Evolutionary conservation across 2,113 vertebrate species (phyloP), one percentile per base, ranked within the genome.

Genomic region (Ceyx melanurus): DNA sequence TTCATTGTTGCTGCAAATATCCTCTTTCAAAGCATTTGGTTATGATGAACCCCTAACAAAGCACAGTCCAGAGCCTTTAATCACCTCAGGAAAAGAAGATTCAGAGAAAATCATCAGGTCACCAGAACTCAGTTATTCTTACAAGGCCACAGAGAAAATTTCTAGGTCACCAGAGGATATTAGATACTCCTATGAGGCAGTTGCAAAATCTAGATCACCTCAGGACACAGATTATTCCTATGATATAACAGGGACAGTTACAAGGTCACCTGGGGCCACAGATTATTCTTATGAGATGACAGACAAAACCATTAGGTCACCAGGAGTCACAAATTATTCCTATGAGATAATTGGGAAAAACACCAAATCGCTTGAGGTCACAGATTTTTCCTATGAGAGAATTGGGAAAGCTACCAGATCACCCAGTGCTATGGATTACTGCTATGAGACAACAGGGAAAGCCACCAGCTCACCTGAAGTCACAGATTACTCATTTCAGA

Each of bases 31-130:
- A 92, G 79, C 92, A 40, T 97, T 97, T 78, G 93, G 94, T 85
- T 98, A 97, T 87, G 95, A 97, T 77, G 97, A 97, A 8, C 66
- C 95, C 14, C 56, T 97, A n/a, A 89, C 94, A 96, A 96, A 98
- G 93, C 93, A 92, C 78, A 96, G 93, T 91, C 97, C 97, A 93
- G 95, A 97, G 88, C 82, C 96, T 54, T 76, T 79, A 72, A 9
- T 96, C 53, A 95, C 88, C 76, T 53, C 97, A 71, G 97, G 98
- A 78, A 96, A 96, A 89, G 95, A 98, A 53, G 96, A 84, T 81
- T 95, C 74, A 23, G 92, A 97, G 60, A 96, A 97, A 88, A 96
- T 95, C 53, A 96, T 73, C 23, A 95, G 92, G 35, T 95, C 95
- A 33, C 94, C 89, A 10, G 97, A 97, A 70, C 85, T 97, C n/a